Evolutionary conservation across 2,797 vertebrate genomes (phyloP).

Genomic region (Rhinoraja longicauda): DNA sequence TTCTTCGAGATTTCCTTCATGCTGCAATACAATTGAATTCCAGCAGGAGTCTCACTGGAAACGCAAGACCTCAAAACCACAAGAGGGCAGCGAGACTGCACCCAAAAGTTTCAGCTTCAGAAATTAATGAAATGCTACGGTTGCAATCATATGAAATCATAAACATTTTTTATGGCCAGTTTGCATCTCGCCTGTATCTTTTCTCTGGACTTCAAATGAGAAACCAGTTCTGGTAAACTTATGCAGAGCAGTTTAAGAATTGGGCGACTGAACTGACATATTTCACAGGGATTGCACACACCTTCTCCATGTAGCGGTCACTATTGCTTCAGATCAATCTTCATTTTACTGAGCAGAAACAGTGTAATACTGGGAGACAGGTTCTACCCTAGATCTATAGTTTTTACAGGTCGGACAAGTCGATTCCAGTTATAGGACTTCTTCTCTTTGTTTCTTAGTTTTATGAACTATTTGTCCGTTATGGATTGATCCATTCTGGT

Average conservation of each 20-base stretch:
- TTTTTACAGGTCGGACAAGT: slow-evolving; percentile 36
- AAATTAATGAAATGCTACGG: not conserved
- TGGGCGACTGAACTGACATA: not conserved
- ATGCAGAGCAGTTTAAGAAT: not conserved
- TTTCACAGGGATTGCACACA: not conserved
- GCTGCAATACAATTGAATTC: slow-evolving; percentile 15
- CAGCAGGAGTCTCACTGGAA: not conserved
- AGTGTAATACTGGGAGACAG: slow-evolving; percentile 41
- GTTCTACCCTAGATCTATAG: slow-evolving; percentile 34
- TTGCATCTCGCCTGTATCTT: not conserved
- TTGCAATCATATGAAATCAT: not conserved
- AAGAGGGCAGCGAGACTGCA: not conserved
- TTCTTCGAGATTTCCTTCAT: not conserved
- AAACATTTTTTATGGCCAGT: not conserved
- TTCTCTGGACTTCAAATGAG: slow-evolving; percentile 25
- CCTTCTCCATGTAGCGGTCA: slow-evolving; percentile 9
- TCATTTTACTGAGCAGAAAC: slow-evolving; percentile 15
- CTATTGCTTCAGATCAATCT: slow-evolving; percentile 28
- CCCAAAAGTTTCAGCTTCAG: not conserved
- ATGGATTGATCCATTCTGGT: slow-evolving; percentile 84
- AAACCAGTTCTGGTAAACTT: slow-evolving; percentile 15
- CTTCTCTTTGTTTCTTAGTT: slow-evolving; percentile 76
- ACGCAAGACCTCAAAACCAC: not conserved
- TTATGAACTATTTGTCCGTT: slow-evolving; percentile 78
- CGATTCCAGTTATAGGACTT: slow-evolving; percentile 68